Evolutionary conservation across 1,140 invertebrate species (phyloP).

Genomic region (Drosophila saltans): DNA sequence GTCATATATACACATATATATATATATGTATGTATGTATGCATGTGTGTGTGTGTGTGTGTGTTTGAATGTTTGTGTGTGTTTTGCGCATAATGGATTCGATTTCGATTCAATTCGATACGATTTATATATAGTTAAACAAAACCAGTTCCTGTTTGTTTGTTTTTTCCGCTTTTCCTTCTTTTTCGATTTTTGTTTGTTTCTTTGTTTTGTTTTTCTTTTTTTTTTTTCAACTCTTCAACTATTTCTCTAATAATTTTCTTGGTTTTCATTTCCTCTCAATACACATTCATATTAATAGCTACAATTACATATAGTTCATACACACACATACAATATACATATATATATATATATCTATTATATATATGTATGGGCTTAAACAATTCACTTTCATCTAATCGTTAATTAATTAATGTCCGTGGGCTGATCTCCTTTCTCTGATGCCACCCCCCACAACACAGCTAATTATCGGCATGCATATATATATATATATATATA

Average conservation of each 20-base stretch:
- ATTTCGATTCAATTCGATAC: conserved; percentile 16
- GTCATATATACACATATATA: conserved; percentile 17
- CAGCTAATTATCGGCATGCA: too few species aligned
- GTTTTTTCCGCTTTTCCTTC: conserved; percentile 20
- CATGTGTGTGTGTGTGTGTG: conserved; percentile 1
- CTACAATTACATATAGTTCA: conserved; percentile 46
- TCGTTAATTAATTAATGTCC: neutral
- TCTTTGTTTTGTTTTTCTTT: conserved; percentile 21
- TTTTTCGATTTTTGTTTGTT: conserved; percentile 18
- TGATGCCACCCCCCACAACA: neutral
- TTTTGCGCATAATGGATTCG: conserved; percentile 38
- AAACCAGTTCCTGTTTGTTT: conserved; percentile 25
- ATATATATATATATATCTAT: too few species aligned
- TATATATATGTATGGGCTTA: neutral
- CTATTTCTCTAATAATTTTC: conserved; percentile 37
- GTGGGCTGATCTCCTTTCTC: neutral
- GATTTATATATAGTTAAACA: conserved; percentile 33
- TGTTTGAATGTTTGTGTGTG: neutral
- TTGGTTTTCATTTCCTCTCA: conserved; percentile 2
- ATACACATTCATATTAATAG: conserved; percentile 27
- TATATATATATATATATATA: too few species aligned
- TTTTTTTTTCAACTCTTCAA: conserved; percentile 18
- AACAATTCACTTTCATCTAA: neutral
- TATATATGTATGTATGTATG: conserved; percentile 35
- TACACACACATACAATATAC: neutral